Evolutionary conservation across 2,888 invertebrate species (phyloP).

Genomic region (Hyposoter didymator): DNA sequence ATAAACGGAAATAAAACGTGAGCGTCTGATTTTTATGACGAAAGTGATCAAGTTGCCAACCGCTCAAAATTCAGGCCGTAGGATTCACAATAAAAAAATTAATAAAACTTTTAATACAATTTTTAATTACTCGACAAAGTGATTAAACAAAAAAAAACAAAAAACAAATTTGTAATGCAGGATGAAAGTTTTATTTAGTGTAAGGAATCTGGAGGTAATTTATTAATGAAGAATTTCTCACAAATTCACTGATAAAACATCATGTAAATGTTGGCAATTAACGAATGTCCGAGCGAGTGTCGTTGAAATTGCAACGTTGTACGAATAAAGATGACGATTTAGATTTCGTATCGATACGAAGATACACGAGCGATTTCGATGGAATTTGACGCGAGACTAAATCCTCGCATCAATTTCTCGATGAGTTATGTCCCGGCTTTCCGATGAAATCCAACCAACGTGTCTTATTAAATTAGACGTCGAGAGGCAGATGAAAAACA

Average conservation of each 20-base stretch:
- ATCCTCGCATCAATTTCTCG: slow-evolving; percentile 14
- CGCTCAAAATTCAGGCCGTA: background rate
- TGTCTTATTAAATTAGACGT: slow-evolving; percentile 34
- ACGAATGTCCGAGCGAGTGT: slow-evolving; percentile 8
- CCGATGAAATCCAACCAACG: slow-evolving; percentile 19
- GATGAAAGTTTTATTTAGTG: background rate
- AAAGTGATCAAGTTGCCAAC: background rate
- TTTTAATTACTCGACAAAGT: background rate
- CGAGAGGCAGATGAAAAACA: slow-evolving; percentile 34
- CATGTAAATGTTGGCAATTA: slow-evolving; percentile 20
- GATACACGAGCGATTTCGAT: slow-evolving; percentile 27
- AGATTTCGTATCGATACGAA: slow-evolving; percentile 30
- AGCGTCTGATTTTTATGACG: background rate
- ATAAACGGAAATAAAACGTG: background rate
- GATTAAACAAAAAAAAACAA: background rate
- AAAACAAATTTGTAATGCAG: background rate
- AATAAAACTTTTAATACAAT: background rate
- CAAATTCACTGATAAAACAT: slow-evolving; percentile 8
- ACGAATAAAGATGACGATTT: slow-evolving; percentile 27
- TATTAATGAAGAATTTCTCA: slow-evolving; percentile 1
- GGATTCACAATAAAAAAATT: background rate
- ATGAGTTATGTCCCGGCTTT: background rate
- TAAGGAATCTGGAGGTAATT: background rate
- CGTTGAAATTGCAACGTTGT: slow-evolving; percentile 8
- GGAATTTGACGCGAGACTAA: slow-evolving; percentile 30